A percentile compares a stretch with the other conserved stretches of the same genome.
These are phyloP conservation scores for Prorops nasuta DNA, from an alignment of 1,140 invertebrate species.

Conservation along the genomic window DNA sequence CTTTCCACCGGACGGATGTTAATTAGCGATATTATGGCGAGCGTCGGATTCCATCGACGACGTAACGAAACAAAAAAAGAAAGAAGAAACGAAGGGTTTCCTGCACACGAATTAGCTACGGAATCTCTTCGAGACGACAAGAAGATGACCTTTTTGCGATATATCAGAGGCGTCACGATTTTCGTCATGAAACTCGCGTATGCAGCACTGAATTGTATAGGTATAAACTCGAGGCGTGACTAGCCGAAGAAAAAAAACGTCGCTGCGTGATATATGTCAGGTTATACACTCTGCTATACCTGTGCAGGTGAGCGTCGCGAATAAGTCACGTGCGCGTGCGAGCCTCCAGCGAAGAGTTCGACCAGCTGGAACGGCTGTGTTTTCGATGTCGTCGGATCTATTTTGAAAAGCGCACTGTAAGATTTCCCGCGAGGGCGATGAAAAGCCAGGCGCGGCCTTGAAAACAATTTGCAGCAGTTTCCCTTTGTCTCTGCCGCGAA, in stretches of 20 bases:
- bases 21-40: too few species aligned
- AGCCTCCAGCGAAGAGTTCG: not conserved
- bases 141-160: too few species aligned
- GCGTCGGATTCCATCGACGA: too few species aligned
- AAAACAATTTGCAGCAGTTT: not conserved
- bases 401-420: conserved; percentile 12
- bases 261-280: not conserved
- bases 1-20: too few species aligned
- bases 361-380: conserved; percentile 11
- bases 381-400: conserved; percentile 5
- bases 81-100: too few species aligned
- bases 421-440: conserved; percentile 1
- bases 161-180: not conserved
- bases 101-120: too few species aligned
- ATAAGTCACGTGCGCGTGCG: not conserved
- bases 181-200: not conserved
- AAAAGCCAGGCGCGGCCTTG: not conserved
- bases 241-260: too few species aligned
- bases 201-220: too few species aligned
- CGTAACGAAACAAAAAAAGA: too few species aligned
- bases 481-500: not conserved
- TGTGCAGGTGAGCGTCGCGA: not conserved
- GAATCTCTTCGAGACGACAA: too few species aligned
- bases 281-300: too few species aligned
- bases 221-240: too few species aligned